Evolutionary conservation across 2,797 vertebrate genomes (phyloP).

Genomic region (Malurus splendens): DNA sequence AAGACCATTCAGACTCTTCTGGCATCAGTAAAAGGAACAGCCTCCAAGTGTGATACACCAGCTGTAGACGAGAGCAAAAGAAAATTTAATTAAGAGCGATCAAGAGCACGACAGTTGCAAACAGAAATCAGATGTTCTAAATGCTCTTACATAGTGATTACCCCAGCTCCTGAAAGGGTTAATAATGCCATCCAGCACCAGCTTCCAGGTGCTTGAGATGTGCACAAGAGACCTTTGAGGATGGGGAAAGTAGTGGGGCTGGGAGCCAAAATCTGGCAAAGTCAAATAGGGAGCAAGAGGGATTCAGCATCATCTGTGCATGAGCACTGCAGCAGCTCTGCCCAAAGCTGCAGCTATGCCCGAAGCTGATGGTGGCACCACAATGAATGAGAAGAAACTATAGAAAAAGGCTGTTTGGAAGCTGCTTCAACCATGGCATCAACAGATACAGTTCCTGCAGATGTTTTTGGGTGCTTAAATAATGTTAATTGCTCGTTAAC

Average conservation of each 20-base stretch:
- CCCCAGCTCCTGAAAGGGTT: not conserved
- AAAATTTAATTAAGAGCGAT: constrained; percentile 17
- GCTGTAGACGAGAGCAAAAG: constrained; percentile 13
- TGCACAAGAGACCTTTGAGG: not conserved
- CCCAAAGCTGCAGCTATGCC: not conserved
- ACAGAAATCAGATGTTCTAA: constrained; percentile 4
- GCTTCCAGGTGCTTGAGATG: not conserved
- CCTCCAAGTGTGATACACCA: constrained; percentile 11
- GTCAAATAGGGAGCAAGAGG: not conserved
- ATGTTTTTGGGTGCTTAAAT: not conserved
- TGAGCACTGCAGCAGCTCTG: not conserved
- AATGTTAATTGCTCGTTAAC: not conserved
- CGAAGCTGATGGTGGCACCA: not conserved
- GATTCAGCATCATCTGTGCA: not conserved
- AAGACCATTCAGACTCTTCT: constrained; percentile 46
- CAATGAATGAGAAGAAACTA: accelerated
- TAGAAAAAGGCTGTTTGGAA: not conserved
- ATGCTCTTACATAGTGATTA: not conserved
- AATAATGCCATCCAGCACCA: not conserved
- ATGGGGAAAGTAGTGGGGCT: not conserved
- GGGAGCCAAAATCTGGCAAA: not conserved
- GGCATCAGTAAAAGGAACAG: constrained; percentile 34
- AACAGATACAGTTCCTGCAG: not conserved
- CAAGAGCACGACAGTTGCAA: not conserved
- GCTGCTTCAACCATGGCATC: not conserved